Conservation (phyloP, 2,797 vertebrate species). For the Mormyrops attenuatus region DNA sequence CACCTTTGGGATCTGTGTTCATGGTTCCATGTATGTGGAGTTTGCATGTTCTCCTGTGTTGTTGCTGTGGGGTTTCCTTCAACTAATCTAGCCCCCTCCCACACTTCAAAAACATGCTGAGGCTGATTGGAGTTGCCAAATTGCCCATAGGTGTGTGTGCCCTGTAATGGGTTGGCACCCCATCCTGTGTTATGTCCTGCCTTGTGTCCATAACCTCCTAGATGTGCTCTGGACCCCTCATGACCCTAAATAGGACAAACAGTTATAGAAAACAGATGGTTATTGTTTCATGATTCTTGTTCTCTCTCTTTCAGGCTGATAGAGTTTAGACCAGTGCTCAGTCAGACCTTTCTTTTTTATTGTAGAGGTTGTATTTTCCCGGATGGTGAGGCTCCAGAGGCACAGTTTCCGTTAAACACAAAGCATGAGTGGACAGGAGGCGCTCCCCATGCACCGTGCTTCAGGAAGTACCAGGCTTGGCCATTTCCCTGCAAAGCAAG, state of each 20-base stretch:
- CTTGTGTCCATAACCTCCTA: not conserved
- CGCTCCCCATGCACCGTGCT: slow-evolving; percentile 30
- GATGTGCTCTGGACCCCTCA: not conserved
- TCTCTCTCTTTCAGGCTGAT: not conserved
- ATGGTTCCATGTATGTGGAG: not conserved
- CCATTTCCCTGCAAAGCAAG: slow-evolving; percentile 40
- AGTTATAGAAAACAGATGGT: not conserved
- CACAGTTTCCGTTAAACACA: not conserved
- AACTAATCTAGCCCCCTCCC: not conserved
- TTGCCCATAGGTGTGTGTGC: not conserved
- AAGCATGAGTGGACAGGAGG: not conserved
- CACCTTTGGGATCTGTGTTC: not conserved
- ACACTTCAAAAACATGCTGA: not conserved
- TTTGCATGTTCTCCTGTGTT: not conserved
- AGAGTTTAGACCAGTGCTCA: not conserved
- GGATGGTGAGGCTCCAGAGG: not conserved
- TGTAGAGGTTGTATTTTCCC: not conserved
- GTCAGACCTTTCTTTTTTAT: not conserved
- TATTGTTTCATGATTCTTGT: not conserved
- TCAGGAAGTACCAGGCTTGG: slow-evolving; percentile 47
- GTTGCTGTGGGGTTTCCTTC: not conserved
- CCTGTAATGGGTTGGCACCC: not conserved
- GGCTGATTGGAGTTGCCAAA: not conserved
- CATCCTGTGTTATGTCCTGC: not conserved
- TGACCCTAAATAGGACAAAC: not conserved